These are phyloP conservation scores for Gandaritis pyraliata DNA, from an alignment of 2,888 invertebrate species.

Conservation along the genomic window DNA sequence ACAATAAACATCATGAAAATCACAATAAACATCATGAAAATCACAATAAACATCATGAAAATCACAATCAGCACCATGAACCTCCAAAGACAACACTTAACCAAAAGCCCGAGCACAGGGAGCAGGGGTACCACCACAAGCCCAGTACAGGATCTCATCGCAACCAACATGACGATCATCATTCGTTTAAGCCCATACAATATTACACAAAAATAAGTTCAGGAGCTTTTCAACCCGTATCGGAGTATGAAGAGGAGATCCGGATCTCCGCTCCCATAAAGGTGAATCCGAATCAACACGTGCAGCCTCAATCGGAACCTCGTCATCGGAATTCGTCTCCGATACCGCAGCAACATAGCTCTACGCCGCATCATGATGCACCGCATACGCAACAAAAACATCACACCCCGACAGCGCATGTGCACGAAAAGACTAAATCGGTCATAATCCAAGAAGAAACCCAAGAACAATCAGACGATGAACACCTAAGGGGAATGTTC, in stretches of 20 bases:
- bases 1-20: constrained; percentile 18
- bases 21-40: constrained; percentile 16
- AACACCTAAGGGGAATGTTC: constrained; percentile 61
- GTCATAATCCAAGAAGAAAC: constrained; percentile 68
- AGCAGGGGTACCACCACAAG: constrained; percentile 38
- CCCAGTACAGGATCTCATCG: constrained; percentile 35
- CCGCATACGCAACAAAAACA: constrained; percentile 39
- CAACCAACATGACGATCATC: constrained; percentile 30
- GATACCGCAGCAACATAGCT: constrained; percentile 39
- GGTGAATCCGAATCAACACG: constrained; percentile 64
- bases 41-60: constrained; percentile 13
- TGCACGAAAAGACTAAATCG: constrained; percentile 69
- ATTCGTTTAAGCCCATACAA: constrained; percentile 37
- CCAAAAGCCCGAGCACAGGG: constrained; percentile 42
- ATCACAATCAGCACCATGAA: constrained; percentile 28
- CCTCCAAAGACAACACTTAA: constrained; percentile 35
- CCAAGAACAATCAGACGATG: constrained; percentile 62
- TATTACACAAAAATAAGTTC: constrained; percentile 33
- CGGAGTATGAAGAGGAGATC: constrained; percentile 68
- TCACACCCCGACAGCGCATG: constrained; percentile 48
- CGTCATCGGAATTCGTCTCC: constrained; percentile 40
- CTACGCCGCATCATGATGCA: constrained; percentile 31
- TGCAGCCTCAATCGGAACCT: constrained; percentile 43
- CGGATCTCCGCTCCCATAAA: constrained; percentile 58
- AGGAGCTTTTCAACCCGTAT: constrained; percentile 52